Conservation (phyloP, 2,113 vertebrate genomes). For the Rissa tridactyla region DNA sequence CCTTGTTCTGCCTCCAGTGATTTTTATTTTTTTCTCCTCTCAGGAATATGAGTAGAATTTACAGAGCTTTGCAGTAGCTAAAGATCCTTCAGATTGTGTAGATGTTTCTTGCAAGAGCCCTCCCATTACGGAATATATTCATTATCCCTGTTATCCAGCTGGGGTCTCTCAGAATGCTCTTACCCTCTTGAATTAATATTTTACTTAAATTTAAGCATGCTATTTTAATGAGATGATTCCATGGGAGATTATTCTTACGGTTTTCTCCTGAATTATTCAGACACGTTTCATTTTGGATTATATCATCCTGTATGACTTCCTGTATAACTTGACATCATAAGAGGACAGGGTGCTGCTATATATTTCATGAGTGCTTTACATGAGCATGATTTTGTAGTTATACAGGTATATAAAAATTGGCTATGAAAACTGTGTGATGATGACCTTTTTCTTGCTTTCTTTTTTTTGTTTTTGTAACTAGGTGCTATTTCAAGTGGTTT, state of each 20-base stretch:
- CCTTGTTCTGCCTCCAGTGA: not conserved
- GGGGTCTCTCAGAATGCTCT: not conserved
- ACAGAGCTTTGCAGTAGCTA: not conserved
- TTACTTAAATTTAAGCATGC: not conserved
- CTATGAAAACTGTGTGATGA: not conserved
- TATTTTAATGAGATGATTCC: not conserved
- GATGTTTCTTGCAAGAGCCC: not conserved
- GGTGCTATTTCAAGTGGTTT: conserved; percentile 99
- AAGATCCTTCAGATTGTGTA: not conserved
- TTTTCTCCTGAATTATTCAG: not conserved
- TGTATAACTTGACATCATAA: not conserved
- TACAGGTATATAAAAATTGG: not conserved
- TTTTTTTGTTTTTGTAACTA: not conserved
- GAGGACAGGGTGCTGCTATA: not conserved
- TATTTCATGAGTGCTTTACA: not conserved
- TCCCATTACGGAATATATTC: not conserved
- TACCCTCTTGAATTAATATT: not conserved
- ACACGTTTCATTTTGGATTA: not conserved
- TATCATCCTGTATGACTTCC: not conserved
- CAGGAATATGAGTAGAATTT: not conserved
- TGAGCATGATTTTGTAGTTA: not conserved
- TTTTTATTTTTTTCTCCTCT: not conserved
- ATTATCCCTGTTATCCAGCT: not conserved
- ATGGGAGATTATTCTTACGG: not conserved
- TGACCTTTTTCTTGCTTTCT: too few relatives aligned